Percentiles rank a stretch among this genome's conserved stretches.
phyloP scores from a whole-genome alignment of 2,797 vertebrate species.

The Ambastaia sidthimunki region DNA sequence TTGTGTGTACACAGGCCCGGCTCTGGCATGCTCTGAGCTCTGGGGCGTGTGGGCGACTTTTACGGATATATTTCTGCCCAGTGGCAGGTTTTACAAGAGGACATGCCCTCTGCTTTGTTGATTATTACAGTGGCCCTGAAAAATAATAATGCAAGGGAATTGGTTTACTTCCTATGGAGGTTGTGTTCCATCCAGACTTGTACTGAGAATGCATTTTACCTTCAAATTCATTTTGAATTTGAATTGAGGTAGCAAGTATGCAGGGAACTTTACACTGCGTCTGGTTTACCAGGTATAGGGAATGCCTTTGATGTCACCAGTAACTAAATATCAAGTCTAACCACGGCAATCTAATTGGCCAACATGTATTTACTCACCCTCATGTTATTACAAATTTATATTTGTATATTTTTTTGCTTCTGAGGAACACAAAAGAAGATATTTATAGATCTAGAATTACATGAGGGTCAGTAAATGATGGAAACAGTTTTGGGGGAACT shows the following conservation, averaged over 20 bases:
- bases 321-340: no score
- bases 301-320: no score
- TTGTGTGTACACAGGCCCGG: neutral
- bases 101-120: conserved; percentile 49
- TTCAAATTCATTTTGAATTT: neutral
- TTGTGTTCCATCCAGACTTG: neutral
- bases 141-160: conserved; percentile 35
- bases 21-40: conserved; percentile 1
- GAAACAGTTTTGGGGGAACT: no score
- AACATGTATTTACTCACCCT: no score
- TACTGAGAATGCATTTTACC: neutral
- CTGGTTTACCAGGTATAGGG: no score
- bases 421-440: no score
- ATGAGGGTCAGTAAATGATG: no score
- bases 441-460: no score
- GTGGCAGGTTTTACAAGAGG: conserved; percentile 52
- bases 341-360: no score
- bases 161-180: neutral
- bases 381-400: no score
- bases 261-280: no score
- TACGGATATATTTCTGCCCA: conserved; percentile 44
- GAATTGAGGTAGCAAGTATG: neutral
- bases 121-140: conserved; percentile 46
- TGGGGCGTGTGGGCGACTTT: conserved; percentile 13
- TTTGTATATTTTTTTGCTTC: no score